Percentiles rank a stretch among this genome's conserved stretches.
These are phyloP conservation scores for Dicrostonyx torquatus DNA, from an alignment of 2,797 vertebrate genomes.

Conservation along the genomic window DNA sequence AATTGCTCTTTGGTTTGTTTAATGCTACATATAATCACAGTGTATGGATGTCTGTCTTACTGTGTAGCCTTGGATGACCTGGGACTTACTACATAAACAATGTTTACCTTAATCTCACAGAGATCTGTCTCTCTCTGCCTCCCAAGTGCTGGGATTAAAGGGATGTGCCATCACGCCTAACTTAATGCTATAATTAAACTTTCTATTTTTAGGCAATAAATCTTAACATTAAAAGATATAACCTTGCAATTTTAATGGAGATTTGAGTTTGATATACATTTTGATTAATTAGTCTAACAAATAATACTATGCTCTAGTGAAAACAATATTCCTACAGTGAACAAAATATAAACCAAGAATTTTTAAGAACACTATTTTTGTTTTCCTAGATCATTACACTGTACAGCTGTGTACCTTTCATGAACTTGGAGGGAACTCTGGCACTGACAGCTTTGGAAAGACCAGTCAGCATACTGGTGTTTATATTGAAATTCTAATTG, in stretches of 20 bases:
- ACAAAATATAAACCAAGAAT: background rate
- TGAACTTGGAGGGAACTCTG: background rate
- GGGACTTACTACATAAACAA: background rate
- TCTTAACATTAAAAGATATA: background rate
- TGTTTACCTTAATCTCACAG: background rate
- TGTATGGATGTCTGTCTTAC: background rate
- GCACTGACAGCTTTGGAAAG: background rate
- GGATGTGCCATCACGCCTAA: background rate
- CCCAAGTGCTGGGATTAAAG: background rate
- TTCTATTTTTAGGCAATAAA: constrained; percentile 13
- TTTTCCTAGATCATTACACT: background rate
- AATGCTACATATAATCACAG: background rate
- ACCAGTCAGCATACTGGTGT: background rate
- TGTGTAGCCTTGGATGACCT: background rate
- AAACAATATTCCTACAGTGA: background rate
- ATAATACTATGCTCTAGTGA: background rate
- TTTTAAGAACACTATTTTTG: background rate
- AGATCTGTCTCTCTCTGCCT: background rate
- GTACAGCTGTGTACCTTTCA: background rate
- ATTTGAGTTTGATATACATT: background rate
- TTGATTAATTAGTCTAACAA: background rate
- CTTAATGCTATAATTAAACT: constrained; percentile 30
- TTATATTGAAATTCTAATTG: background rate
- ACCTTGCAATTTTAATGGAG: background rate
- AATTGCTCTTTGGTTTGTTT: background rate